A percentile compares a stretch with the other conserved stretches of the same genome.
These are phyloP conservation scores for Porites cylindrica DNA, from an alignment of 92 coral and sea anemone genomes.

Conservation along the genomic window DNA sequence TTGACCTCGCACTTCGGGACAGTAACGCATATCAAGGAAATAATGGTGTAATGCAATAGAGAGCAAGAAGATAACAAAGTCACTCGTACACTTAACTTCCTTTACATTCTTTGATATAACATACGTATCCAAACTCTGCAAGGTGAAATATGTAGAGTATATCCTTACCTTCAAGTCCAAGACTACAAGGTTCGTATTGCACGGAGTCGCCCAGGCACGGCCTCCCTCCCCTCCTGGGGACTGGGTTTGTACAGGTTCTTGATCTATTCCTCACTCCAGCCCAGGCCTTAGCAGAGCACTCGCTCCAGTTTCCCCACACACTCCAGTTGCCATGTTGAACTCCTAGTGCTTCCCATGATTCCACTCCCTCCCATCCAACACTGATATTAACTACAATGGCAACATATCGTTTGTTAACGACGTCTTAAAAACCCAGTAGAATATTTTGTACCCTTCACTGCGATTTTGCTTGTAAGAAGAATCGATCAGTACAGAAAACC, in stretches of 20 bases:
- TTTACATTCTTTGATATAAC: no score
- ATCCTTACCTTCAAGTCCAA: conserved; percentile 73
- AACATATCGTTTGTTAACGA: background rate
- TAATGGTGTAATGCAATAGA: no score
- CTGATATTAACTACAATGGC: conserved; percentile 49
- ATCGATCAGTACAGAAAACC: no score
- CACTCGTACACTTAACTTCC: no score
- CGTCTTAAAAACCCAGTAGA: background rate
- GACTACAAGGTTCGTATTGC: conserved; percentile 53
- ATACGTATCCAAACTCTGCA: no score
- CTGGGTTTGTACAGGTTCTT: conserved; percentile 76
- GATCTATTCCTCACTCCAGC: conserved; percentile 65
- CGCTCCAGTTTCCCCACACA: conserved; percentile 83
- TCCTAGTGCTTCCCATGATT: conserved; percentile 82
- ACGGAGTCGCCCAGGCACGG: conserved; percentile 68
- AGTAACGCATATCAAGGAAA: no score
- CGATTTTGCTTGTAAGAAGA: no score
- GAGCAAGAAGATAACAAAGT: no score
- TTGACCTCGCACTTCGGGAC: no score
- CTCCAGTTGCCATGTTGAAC: conserved; percentile 94
- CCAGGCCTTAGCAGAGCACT: conserved; percentile 71
- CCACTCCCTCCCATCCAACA: conserved; percentile 53
- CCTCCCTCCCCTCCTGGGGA: conserved; percentile 89
- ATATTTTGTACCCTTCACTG: background rate
- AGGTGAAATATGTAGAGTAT: background rate